These are phyloP conservation scores for Drosophila multiciliata DNA, from an alignment of 2,888 invertebrate genomes.

Conservation along the genomic window DNA sequence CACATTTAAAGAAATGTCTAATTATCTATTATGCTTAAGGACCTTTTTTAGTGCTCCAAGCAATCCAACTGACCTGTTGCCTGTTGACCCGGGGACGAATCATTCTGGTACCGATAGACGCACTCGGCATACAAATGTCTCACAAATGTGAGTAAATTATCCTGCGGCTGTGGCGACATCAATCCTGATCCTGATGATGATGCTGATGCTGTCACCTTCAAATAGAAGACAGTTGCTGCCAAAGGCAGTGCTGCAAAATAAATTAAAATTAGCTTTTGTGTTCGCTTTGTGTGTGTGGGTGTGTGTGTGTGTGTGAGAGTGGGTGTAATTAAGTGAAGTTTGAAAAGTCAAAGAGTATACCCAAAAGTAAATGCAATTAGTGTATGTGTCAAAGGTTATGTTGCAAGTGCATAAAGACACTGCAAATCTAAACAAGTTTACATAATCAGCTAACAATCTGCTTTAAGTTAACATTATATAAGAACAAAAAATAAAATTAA, in stretches of 20 bases:
- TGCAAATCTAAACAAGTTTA: background rate
- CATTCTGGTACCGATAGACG: constrained; percentile 77
- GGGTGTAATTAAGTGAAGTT: constrained; percentile 42
- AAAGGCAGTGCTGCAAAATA: constrained; percentile 34
- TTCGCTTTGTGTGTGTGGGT: constrained; percentile 16
- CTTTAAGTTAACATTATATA: background rate
- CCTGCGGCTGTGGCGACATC: constrained; percentile 44
- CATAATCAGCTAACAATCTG: background rate
- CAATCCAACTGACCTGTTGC: constrained; percentile 55
- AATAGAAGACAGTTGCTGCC: constrained; percentile 16
- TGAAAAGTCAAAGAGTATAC: constrained; percentile 19
- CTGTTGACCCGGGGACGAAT: constrained; percentile 47
- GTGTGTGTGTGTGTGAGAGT: constrained; percentile 20
- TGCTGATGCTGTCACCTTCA: constrained; percentile 18
- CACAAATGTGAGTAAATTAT: constrained; percentile 70
- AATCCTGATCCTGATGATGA: background rate
- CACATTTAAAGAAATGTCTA: background rate
- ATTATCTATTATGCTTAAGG: background rate
- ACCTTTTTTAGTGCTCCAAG: background rate
- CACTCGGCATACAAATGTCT: constrained; percentile 81
- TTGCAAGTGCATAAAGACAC: background rate
- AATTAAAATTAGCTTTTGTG: constrained; percentile 4
- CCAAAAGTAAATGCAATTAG: background rate
- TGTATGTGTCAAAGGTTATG: background rate
- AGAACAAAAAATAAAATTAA: background rate